A percentile compares a stretch with the other conserved stretches of the same genome.
phyloP scores from a whole-genome alignment of 2,888 invertebrate species.

The Thumatha senex region DNA sequence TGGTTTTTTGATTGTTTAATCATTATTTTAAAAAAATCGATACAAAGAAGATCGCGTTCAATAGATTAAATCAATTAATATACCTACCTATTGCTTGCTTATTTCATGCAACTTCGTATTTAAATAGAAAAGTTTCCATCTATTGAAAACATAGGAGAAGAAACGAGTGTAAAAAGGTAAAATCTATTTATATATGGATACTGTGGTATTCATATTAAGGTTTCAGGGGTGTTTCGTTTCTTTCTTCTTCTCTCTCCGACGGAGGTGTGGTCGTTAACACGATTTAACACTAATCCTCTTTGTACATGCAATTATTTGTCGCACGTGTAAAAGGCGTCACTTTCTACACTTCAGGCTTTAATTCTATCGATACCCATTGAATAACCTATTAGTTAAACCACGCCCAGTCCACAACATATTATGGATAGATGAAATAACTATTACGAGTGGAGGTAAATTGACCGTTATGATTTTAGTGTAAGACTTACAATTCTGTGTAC shows the following conservation, averaged over 20 bases:
- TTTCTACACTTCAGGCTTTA: slow-evolving; percentile 36
- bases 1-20: too few relatives aligned
- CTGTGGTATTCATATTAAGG: too few relatives aligned
- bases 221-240: not conserved
- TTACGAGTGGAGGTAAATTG: slow-evolving; percentile 23
- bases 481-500: slow-evolving; percentile 23
- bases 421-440: slow-evolving; percentile 4
- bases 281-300: slow-evolving; percentile 64
- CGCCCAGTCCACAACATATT: slow-evolving; percentile 30
- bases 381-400: slow-evolving; percentile 37
- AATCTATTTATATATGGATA: too few relatives aligned
- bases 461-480: slow-evolving; percentile 32
- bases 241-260: slow-evolving; percentile 23
- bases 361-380: slow-evolving; percentile 14
- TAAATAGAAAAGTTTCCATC: too few relatives aligned
- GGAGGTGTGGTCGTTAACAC: slow-evolving; percentile 66
- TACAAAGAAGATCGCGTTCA: too few relatives aligned
- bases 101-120: too few relatives aligned
- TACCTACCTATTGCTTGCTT: too few relatives aligned
- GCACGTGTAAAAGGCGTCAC: slow-evolving; percentile 59
- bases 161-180: too few relatives aligned
- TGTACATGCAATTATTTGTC: slow-evolving; percentile 53
- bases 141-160: too few relatives aligned
- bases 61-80: too few relatives aligned
- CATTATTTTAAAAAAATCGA: too few relatives aligned